phyloP scores from a whole-genome alignment of 2,888 invertebrate species.

The Nomada hirtipes region DNA sequence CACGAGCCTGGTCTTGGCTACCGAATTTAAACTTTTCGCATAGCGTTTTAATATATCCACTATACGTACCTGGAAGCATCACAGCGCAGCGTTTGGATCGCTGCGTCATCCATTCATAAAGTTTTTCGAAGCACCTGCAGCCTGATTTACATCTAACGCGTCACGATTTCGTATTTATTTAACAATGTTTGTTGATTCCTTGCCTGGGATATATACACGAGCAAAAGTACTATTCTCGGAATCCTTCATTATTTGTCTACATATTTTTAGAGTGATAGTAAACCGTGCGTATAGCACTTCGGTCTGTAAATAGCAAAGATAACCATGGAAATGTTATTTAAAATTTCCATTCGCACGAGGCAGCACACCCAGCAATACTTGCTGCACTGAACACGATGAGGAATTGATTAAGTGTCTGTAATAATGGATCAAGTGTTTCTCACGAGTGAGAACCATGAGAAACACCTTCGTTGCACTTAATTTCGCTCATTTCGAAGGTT shows the following conservation, averaged over 20 bases:
- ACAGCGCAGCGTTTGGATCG: neutral
- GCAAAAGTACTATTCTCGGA: neutral
- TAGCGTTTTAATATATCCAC: slow-evolving; percentile 20
- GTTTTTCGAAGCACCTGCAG: neutral
- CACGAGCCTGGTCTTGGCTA: neutral
- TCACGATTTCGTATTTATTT: neutral
- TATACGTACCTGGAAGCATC: slow-evolving; percentile 20
- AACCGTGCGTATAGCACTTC: neutral
- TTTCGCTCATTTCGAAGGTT: too few species aligned
- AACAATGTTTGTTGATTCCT: too few species aligned
- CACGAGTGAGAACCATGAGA: too few species aligned
- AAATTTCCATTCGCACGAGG: too few species aligned
- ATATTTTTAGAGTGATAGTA: neutral
- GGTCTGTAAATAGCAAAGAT: too few species aligned
- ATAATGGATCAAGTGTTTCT: too few species aligned
- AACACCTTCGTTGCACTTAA: too few species aligned
- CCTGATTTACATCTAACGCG: neutral
- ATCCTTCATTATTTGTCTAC: neutral
- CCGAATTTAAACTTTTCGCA: slow-evolving; percentile 27
- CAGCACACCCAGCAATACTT: too few species aligned
- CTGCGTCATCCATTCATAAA: slow-evolving; percentile 40
- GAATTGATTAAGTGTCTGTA: too few species aligned
- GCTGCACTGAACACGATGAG: too few species aligned
- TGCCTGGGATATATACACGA: neutral
- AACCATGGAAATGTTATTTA: too few species aligned